Percentiles rank a stretch among this genome's conserved stretches.
Evolutionary conservation across 2,797 vertebrate species (phyloP).

Genomic region (Petrocephalus sullivani): DNA sequence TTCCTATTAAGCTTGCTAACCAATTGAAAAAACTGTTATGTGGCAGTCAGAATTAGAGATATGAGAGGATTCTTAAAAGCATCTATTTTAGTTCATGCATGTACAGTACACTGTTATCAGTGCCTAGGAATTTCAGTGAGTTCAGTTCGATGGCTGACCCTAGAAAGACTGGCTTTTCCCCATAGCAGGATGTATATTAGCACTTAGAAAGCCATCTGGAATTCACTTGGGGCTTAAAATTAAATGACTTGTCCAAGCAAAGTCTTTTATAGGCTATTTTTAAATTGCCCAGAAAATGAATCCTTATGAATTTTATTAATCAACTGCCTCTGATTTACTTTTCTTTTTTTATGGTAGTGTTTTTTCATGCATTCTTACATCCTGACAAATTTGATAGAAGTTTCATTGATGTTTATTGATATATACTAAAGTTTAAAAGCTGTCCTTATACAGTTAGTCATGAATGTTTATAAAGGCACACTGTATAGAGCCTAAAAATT

Average conservation of each 20-base stretch:
- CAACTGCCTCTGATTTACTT: neutral
- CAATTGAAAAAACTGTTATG: neutral
- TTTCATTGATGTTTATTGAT: neutral
- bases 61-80: conserved; percentile 65
- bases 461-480: neutral
- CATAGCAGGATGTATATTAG: conserved; percentile 43
- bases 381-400: neutral
- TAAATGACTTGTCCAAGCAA: conserved; percentile 10
- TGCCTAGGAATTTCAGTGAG: conserved; percentile 54
- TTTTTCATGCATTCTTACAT: neutral
- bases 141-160: conserved; percentile 36
- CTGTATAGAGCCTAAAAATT: neutral
- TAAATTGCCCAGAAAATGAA: neutral
- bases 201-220: conserved; percentile 33
- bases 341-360: neutral
- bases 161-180: conserved; percentile 39
- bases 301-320: neutral
- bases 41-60: neutral
- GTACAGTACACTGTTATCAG: conserved; percentile 59
- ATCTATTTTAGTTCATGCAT: conserved; percentile 72
- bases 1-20: neutral
- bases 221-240: neutral
- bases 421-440: neutral
- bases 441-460: neutral
- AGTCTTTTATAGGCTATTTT: neutral